phyloP scores from a whole-genome alignment of 2,113 vertebrate species.

The Gavia stellata region DNA sequence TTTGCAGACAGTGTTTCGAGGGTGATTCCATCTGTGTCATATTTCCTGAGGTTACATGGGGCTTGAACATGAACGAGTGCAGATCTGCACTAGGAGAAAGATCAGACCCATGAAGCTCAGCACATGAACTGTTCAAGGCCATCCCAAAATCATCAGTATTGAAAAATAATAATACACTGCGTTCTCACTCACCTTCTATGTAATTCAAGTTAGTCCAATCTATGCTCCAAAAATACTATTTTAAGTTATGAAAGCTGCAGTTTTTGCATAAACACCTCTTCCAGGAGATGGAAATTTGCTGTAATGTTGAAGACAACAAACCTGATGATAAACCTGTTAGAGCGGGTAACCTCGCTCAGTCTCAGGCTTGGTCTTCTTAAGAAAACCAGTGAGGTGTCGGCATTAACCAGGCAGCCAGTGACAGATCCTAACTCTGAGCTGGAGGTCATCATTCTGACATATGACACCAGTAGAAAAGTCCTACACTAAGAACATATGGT shows the following conservation, averaged over 20 bases:
- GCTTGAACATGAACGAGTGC: neutral
- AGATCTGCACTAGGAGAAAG: neutral
- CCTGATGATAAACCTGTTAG: neutral
- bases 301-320: neutral
- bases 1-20: neutral
- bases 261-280: neutral
- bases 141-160: neutral
- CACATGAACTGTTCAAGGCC: neutral
- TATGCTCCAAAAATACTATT: neutral
- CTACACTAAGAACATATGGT: neutral
- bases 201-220: neutral
- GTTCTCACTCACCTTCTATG: neutral
- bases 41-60: neutral
- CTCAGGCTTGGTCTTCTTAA: neutral
- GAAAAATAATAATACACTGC: neutral
- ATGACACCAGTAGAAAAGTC: neutral
- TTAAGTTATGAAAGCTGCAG: neutral
- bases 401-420: neutral
- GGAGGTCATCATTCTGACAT: neutral
- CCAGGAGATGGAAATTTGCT: neutral
- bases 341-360: neutral
- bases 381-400: neutral
- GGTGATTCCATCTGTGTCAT: neutral
- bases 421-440: neutral
- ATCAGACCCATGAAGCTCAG: neutral